Evolutionary conservation across 2,888 invertebrate species (phyloP), one percentile per base, ranked within the genome.

Genomic region (Epinotia nisella): DNA sequence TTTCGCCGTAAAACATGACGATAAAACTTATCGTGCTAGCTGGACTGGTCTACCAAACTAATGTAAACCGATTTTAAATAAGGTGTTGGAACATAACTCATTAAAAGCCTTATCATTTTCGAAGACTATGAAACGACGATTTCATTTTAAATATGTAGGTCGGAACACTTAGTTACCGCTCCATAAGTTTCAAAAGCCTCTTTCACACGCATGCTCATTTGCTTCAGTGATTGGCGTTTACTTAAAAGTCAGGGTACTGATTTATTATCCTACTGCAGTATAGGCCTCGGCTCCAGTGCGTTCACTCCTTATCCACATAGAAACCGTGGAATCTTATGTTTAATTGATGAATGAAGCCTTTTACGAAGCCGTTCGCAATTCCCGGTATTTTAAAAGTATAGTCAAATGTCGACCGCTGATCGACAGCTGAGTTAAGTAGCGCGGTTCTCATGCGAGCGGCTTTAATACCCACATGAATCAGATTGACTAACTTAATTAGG

Each of bases 381-480:
- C 74, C 66, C 51, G 55, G 71, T 66, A 69, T 69, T 64, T 74
- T 70, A 73, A 73, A 69, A 69, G 68, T 58, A 39, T 61, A 69
- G 69, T 64, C 73, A 60, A 71, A 65, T 68, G 68, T 69, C 73
- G 62, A 69, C 56, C 39, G 24, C 35, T 62, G 49, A 56, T 69
- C n/a, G 62, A 56, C 64, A 61, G 64, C 70, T 71, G 71, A 75
- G 72, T 76, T 78, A 78, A 75, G 75, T 64, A 67, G 68, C 71
- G 56, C 72, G 70, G 78, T 80, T 83, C 81, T 76, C 80, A 82
- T 78, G 81, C 81, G 78, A 82, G 79, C 78, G 72, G 76, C 83
- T 84, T 81, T 82, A 85, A 84, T 70, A 73, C 66, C n/a, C 69
- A 73, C 78, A 81, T 85, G 84, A 85, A 83, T 85, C 85, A 83